Evolutionary conservation across 2,113 vertebrate genomes (phyloP).

Genomic region (Felis chaus): DNA sequence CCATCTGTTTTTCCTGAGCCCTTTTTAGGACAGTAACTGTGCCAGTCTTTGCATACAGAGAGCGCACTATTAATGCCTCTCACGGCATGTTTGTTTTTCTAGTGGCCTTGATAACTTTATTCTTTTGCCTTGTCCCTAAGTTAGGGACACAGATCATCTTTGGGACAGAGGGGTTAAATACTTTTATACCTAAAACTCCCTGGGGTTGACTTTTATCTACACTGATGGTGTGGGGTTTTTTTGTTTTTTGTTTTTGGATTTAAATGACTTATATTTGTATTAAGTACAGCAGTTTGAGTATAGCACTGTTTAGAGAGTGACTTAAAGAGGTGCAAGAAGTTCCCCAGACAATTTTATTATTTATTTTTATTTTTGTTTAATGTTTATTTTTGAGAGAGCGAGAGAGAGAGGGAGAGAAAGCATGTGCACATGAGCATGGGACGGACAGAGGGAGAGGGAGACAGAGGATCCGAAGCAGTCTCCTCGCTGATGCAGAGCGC

Average conservation of each 20-base stretch:
- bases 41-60: neutral
- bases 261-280: constrained; percentile 14
- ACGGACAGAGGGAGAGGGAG: too few relatives aligned
- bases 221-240: neutral
- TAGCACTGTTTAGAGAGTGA: neutral
- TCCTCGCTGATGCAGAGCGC: too few relatives aligned
- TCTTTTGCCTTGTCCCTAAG: neutral
- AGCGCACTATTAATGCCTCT: neutral
- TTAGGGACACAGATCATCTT: neutral
- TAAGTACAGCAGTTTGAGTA: neutral
- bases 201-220: neutral
- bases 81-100: neutral
- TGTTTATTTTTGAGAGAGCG: too few relatives aligned
- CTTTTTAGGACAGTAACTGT: neutral
- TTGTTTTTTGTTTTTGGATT: neutral
- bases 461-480: too few relatives aligned
- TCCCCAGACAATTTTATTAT: neutral
- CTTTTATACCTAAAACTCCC: neutral
- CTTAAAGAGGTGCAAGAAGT: neutral
- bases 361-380: neutral
- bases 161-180: neutral
- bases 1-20: neutral
- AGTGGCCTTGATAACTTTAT: neutral
- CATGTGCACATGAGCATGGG: too few relatives aligned
- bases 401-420: too few relatives aligned